Base-by-base conservation (phyloP, 2,797 vertebrate species). In the Jordanella pulchra region DNA sequence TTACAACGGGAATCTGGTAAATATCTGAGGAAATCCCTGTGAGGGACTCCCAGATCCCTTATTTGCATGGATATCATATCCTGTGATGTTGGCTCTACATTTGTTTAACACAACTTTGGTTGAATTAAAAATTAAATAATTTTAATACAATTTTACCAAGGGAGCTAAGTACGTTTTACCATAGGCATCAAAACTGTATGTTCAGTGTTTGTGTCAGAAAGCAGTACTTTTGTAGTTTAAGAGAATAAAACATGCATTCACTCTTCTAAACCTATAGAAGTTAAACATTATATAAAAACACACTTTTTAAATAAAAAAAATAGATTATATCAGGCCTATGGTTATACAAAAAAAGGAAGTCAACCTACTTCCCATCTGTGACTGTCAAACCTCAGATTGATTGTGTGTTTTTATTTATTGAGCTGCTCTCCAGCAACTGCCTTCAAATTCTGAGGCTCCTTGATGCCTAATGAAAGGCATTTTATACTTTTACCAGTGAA, bases 1-100 rank as follows among this genome's bases (percentile, higher is more conserved):
- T 92, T 91, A 92, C 78, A 1, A 72, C 21, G 45, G 53, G 81
- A 91, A 89, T 90, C 89, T 89, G 78, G 79, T 82, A 81, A 92
- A 89, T 87, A 92, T 92, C 86, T 87, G 79, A 77, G 91, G 88
- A 91, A 91, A 93, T 91, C 90, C 89, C 80, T 76, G 75, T 68
- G 74, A 58, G 71, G 75, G 84, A 75, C 76, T 80, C 76, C 75
- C 30, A 81, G 86, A 91, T 87, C 81, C 84, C 81, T 64, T 83
- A 81, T 89, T 85, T 83, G 84, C 72, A 65, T 55, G 66, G 78
- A 79, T 82, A 81, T 85, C 74, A 78, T 74, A 71, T 72, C 81
- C 66, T 39, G 60, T 56, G 28, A 61, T 58, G 73, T 63, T 61
- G 61, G 67, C 71, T 72, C 73, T 77, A 76, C 63, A 53, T 86